Evolutionary conservation across 2,113 vertebrate species (phyloP).

Genomic region (Galbula dea): DNA sequence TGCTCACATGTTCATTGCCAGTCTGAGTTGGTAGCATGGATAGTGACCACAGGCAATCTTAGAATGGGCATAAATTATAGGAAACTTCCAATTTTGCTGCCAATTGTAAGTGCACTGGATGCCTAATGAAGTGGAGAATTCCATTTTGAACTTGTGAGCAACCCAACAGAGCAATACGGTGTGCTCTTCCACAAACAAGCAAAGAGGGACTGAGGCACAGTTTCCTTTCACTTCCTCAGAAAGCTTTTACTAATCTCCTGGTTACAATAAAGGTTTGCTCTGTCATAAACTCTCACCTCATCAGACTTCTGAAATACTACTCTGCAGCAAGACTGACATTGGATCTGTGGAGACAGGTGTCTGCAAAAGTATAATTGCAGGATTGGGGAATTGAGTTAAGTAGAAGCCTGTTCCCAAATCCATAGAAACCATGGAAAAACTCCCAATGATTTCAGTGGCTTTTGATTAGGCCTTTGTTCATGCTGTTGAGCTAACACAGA

Average conservation of each 20-base stretch:
- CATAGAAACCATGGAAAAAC: neutral
- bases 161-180: neutral
- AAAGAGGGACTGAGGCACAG: neutral
- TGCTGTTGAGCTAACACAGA: neutral
- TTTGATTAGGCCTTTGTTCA: neutral
- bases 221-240: neutral
- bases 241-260: neutral
- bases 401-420: neutral
- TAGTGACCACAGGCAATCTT: neutral
- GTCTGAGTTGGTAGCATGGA: neutral
- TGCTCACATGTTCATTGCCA: neutral
- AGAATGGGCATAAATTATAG: neutral
- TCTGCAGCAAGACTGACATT: neutral
- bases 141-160: neutral
- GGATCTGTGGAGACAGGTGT: neutral
- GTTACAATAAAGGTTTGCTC: neutral
- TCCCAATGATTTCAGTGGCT: neutral
- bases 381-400: neutral
- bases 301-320: neutral
- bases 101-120: neutral
- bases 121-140: neutral
- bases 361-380: constrained; percentile 1
- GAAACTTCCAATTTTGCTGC: neutral
- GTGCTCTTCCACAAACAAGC: neutral
- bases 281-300: neutral